These are phyloP conservation scores for Oxyura jamaicensis DNA, from an alignment of 2,113 vertebrate species.

Conservation along the genomic window DNA sequence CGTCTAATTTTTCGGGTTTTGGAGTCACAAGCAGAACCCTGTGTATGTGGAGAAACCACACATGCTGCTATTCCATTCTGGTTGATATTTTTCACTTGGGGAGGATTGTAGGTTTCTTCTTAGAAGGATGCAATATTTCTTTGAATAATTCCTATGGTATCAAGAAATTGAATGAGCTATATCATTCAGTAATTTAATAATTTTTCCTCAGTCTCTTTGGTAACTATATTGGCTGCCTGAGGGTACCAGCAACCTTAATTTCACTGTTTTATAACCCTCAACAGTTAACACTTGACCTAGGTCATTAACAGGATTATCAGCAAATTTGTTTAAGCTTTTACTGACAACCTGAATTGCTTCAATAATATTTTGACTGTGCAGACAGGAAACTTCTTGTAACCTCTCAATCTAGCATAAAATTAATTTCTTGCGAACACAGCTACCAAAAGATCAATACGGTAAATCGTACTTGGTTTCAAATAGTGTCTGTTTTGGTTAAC, in stretches of 20 bases:
- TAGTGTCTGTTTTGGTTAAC: conserved; percentile 41
- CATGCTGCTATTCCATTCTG: conserved; percentile 23
- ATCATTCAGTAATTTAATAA: conserved; percentile 74
- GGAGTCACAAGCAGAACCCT: not conserved
- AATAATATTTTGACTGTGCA: conserved; percentile 85
- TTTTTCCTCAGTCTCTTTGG: conserved; percentile 47
- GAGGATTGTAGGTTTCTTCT: not conserved
- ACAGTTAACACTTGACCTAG: conserved; percentile 88
- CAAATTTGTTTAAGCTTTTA: conserved; percentile 89
- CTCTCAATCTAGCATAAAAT: conserved; percentile 80
- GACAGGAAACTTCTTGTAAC: conserved; percentile 80
- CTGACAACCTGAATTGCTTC: conserved; percentile 86
- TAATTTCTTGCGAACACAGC: conserved; percentile 74
- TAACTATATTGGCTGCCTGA: conserved; percentile 75
- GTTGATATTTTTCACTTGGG: not conserved
- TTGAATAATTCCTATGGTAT: conserved; percentile 15
- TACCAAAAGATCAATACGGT: conserved; percentile 58
- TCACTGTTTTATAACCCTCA: conserved; percentile 83
- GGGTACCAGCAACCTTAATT: conserved; percentile 82
- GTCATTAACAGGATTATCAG: conserved; percentile 89
- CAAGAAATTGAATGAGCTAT: conserved; percentile 54
- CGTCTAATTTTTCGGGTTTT: conserved; percentile 30
- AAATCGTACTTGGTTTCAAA: conserved; percentile 57
- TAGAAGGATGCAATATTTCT: conserved; percentile 32
- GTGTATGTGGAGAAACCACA: conserved; percentile 13